phyloP scores from a whole-genome alignment of 2,797 vertebrate genomes.

The Sphenopsis melanotis region DNA sequence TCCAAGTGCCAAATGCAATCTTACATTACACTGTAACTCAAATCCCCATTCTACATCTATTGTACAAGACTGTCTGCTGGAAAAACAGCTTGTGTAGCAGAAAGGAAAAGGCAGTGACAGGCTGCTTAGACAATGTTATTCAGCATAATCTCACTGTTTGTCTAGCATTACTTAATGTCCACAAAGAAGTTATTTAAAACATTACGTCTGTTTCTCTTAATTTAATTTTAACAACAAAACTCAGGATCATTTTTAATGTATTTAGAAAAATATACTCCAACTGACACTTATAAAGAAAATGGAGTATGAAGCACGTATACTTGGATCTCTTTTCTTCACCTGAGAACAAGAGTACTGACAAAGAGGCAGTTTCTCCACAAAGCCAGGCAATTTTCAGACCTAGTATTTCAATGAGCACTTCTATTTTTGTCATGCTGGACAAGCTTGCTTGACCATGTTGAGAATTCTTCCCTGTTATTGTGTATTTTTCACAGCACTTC shows the following conservation, averaged over 20 bases:
- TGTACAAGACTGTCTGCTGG: background rate
- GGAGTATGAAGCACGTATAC: background rate
- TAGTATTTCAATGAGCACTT: background rate
- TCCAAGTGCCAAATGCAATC: conserved; percentile 60
- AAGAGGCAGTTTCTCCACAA: background rate
- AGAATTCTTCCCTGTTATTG: background rate
- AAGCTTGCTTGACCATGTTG: background rate
- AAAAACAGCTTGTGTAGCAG: background rate
- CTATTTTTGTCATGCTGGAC: background rate
- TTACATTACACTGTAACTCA: conserved; percentile 38
- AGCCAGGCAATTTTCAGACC: background rate
- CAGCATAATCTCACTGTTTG: conserved; percentile 36
- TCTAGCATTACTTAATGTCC: background rate
- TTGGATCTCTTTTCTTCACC: background rate
- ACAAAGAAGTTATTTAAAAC: conserved; percentile 19
- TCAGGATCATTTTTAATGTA: background rate
- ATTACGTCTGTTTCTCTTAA: background rate
- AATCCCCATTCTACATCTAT: conserved; percentile 22
- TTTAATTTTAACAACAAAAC: conserved; percentile 13
- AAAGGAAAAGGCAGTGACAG: conserved; percentile 21
- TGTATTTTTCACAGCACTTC: background rate
- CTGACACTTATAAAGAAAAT: background rate
- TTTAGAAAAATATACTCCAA: background rate
- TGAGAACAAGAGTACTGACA: background rate
- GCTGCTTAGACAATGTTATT: background rate